Conservation (phyloP, 2,888 invertebrate genomes). For the Amiota minor region DNA sequence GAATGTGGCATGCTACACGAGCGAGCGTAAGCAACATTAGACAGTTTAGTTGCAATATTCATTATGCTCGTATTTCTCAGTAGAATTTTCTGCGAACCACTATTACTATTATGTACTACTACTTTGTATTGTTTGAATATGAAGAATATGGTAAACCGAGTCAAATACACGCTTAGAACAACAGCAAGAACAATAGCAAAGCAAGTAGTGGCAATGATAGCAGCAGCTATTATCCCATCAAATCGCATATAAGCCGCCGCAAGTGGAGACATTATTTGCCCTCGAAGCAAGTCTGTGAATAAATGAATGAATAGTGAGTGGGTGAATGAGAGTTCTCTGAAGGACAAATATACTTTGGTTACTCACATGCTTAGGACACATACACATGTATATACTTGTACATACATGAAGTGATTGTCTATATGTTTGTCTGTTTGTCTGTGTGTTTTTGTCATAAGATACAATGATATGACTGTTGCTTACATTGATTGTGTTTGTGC, state of each 20-base stretch:
- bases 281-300: neutral
- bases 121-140: constrained; percentile 9
- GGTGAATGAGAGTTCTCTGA: neutral
- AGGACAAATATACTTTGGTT: constrained; percentile 1
- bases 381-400: too few species aligned
- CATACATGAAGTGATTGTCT: neutral
- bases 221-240: constrained; percentile 9
- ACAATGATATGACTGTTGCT: neutral
- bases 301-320: neutral
- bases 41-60: constrained; percentile 9
- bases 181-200: neutral
- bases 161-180: neutral
- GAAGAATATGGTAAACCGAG: neutral
- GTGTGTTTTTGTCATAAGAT: neutral
- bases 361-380: constrained; percentile 3
- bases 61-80: neutral
- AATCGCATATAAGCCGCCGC: neutral
- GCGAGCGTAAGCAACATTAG: constrained; percentile 55
- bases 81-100: too few species aligned
- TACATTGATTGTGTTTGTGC: constrained; percentile 9
- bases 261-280: neutral
- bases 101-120: constrained; percentile 31
- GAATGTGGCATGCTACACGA: constrained; percentile 1
- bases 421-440: neutral
- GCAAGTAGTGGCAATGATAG: constrained; percentile 32